Evolutionary conservation across 2,888 invertebrate genomes (phyloP), one percentile per base, ranked within the genome.

Genomic region (Rapana venosa): DNA sequence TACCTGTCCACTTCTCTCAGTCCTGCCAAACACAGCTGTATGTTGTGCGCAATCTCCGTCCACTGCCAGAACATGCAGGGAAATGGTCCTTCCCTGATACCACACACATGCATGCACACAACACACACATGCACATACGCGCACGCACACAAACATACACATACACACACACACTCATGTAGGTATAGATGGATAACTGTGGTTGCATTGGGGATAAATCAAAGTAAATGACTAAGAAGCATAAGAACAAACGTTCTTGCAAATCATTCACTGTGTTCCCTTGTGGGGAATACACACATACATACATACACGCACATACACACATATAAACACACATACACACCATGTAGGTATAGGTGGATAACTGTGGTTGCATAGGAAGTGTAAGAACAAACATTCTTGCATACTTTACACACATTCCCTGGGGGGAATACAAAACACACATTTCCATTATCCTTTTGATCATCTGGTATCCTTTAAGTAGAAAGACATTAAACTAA

Each of bases 1-100:
- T 91, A 96, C 96, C 95, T 95, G 93, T 96, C 96, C 5, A 96
- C 95, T 88, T 96, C 95, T 89, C 94, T 95, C 0, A 96, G 94
- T 30, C 96, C 96, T 26, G 95, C 93, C 88, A 96, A 89, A 93
- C 96, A 96, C 81, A 95, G 91, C 92, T 95, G 95, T 89, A 96
- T 94, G 92, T 95, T 93, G 90, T 95, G 92, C 61, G 95, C 95
- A 22, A 96, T 95, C 92, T 93, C 92, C 20, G 95, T 94, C 94
- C 95, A 96, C 91, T 95, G 95, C 94, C 94, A 94, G 89, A 95
- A 94, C 92, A 94, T 94, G 8, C 94, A 90, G 0, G 95, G 95
- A 89, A 92, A 96, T 0, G 95, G 95, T 56, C 96, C 96, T 91
- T 94, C 92, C 89, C 95, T 95, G 92, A 36, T 92, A 92, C 77